Evolutionary conservation across 2,797 vertebrate genomes (phyloP).

Genomic region (Arremon brunneinucha): DNA sequence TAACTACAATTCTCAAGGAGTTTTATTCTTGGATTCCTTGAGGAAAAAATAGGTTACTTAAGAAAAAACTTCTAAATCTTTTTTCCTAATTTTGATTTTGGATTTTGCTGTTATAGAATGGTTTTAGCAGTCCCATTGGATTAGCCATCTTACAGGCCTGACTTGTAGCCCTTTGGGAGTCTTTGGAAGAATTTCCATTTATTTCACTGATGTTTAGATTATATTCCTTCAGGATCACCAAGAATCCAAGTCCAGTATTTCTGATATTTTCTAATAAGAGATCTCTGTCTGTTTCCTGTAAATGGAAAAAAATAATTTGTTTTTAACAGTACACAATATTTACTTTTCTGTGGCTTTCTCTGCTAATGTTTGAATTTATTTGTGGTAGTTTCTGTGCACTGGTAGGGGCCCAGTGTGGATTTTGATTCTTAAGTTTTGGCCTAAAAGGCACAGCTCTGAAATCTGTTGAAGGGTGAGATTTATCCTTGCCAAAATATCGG

Average conservation of each 20-base stretch:
- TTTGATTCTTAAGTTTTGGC: background rate
- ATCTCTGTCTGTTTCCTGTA: background rate
- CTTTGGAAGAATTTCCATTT: background rate
- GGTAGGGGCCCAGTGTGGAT: background rate
- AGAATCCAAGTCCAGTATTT: background rate
- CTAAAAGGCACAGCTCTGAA: background rate
- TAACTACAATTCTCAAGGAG: background rate
- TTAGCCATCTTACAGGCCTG: background rate
- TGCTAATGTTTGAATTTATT: background rate
- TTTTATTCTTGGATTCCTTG: background rate
- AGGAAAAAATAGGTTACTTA: background rate
- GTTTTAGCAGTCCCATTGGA: background rate
- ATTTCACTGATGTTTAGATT: background rate
- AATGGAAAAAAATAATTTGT: background rate
- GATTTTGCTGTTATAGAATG: background rate
- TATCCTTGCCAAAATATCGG: background rate
- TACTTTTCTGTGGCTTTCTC: background rate
- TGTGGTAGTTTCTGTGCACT: background rate
- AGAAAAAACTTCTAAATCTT: background rate
- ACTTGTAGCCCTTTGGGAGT: background rate
- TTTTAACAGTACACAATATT: background rate
- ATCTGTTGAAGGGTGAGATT: background rate
- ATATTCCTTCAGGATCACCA: background rate
- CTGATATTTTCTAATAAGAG: background rate
- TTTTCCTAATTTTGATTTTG: background rate